These are phyloP conservation scores for Pollenia amentaria DNA, from an alignment of 2,888 invertebrate genomes.

Conservation along the genomic window DNA sequence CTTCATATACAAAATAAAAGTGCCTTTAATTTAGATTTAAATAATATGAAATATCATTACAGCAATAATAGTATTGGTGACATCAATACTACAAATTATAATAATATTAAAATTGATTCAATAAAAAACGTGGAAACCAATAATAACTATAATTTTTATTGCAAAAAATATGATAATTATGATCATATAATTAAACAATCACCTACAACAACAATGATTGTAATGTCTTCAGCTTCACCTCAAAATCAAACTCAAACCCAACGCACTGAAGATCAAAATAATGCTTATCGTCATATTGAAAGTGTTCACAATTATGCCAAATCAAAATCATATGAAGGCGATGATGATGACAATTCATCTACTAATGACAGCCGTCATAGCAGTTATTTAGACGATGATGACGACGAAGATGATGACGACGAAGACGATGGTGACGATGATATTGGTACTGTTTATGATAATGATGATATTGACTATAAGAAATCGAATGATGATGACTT, in stretches of 20 bases:
- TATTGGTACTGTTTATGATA: slow-evolving; percentile 75
- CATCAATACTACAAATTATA: slow-evolving; percentile 53
- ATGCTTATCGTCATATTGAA: slow-evolving; percentile 83
- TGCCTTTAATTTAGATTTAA: slow-evolving; percentile 73
- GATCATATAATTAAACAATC: slow-evolving; percentile 36
- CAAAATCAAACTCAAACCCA: slow-evolving; percentile 27
- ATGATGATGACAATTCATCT: slow-evolving; percentile 51
- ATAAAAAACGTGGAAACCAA: slow-evolving; percentile 19
- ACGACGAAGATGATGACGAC: slow-evolving; percentile 76
- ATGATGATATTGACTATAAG: slow-evolving; percentile 75
- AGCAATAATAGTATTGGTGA: slow-evolving; percentile 44
- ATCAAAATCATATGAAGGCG: slow-evolving; percentile 75
- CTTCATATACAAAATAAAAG: slow-evolving; percentile 67
- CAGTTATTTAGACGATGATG: slow-evolving; percentile 77
- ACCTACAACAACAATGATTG: slow-evolving; percentile 32
- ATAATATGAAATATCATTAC: slow-evolving; percentile 49
- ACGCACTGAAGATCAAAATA: slow-evolving; percentile 83
- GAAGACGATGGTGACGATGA: slow-evolving; percentile 77
- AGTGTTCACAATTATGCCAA: slow-evolving; percentile 84
- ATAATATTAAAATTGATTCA: slow-evolving; percentile 2
- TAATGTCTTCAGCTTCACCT: slow-evolving; percentile 13
- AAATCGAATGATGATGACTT: slow-evolving; percentile 64
- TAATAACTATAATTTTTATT: slow-evolving; percentile 50
- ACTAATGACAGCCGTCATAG: slow-evolving; percentile 77
- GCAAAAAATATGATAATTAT: slow-evolving; percentile 50